Conservation (phyloP, 2,113 vertebrate genomes). For the Danio rerio region DNA sequence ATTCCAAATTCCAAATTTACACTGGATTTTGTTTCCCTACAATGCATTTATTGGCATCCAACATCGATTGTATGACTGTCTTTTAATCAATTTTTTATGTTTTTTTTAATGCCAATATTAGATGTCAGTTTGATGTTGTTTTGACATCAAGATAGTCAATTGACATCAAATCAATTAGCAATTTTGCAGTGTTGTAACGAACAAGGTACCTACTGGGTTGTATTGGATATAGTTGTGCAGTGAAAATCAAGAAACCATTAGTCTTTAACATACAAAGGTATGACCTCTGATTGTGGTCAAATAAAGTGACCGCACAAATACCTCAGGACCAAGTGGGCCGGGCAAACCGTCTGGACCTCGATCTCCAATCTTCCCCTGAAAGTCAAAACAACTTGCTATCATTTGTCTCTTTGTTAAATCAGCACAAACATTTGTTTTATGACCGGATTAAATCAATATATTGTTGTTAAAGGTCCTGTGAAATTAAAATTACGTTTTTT, state of each 20-base stretch:
- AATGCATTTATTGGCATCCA: no score
- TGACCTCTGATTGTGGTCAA: not conserved
- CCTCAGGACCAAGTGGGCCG: constrained; percentile 89
- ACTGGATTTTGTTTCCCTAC: no score
- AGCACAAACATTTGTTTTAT: no score
- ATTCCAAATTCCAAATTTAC: no score
- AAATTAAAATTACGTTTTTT: no score
- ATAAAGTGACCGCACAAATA: constrained; percentile 63
- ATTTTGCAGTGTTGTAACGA: no score
- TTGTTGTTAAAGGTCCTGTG: not conserved
- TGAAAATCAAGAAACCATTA: not conserved
- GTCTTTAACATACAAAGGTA: not conserved
- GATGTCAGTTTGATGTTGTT: no score
- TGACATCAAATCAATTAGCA: no score
- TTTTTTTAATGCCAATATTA: no score
- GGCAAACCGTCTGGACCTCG: constrained; percentile 84
- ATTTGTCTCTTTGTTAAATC: not conserved
- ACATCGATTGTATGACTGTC: no score
- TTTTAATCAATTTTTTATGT: no score
- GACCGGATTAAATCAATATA: not conserved
- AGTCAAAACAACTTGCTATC: not conserved
- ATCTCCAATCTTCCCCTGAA: constrained; percentile 88
- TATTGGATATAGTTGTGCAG: not conserved
- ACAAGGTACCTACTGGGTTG: not conserved
- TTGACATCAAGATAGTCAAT: no score